Percentiles rank a stretch among this genome's conserved stretches.
Evolutionary conservation across 2,797 vertebrate species (phyloP).

Genomic region (Crocidura indochinensis): DNA sequence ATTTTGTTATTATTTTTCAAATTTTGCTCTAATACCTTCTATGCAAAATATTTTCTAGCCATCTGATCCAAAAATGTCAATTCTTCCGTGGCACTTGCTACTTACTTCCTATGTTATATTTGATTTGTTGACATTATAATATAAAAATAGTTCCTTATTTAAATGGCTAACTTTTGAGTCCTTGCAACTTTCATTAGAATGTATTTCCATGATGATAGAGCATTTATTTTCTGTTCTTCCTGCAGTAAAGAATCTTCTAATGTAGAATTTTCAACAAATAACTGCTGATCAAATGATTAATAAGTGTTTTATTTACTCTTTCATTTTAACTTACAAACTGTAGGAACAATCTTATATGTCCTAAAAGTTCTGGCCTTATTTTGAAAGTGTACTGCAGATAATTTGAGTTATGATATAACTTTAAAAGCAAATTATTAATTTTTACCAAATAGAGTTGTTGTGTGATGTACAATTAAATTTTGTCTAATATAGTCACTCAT

Average conservation of each 20-base stretch:
- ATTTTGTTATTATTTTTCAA: too few relatives aligned
- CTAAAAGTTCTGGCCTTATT: neutral
- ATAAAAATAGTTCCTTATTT: neutral
- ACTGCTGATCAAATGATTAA: neutral
- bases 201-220: neutral
- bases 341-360: too few relatives aligned
- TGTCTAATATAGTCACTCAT: neutral
- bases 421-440: neutral
- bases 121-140: neutral
- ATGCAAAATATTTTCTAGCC: neutral
- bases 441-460: conserved; percentile 1
- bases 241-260: neutral
- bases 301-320: neutral
- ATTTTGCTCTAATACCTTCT: neutral
- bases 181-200: neutral
- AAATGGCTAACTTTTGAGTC: neutral
- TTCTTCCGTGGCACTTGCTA: neutral
- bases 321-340: neutral
- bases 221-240: neutral
- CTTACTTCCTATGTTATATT: neutral
- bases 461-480: conserved; percentile 2
- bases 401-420: neutral
- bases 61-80: neutral
- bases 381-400: neutral
- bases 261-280: neutral